A percentile compares a stretch with the other conserved stretches of the same genome.
Evolutionary conservation across 2,888 invertebrate species (phyloP).

Genomic region (Amphimallon solstitiale): DNA sequence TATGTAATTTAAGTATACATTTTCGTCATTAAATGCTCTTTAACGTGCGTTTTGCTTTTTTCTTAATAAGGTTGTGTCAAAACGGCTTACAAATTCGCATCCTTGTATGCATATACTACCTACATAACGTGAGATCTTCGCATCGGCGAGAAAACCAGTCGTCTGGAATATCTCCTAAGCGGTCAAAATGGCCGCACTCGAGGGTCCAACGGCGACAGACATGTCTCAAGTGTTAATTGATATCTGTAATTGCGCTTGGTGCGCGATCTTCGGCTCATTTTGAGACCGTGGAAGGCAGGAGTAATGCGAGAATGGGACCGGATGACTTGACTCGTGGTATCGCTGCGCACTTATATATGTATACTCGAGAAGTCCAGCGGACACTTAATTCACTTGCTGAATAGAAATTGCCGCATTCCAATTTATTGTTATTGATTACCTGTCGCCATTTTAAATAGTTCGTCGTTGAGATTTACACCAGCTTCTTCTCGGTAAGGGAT

Average conservation of each 20-base stretch:
- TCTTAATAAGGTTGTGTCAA: too few relatives aligned
- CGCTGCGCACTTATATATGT: background rate
- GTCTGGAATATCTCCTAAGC: background rate
- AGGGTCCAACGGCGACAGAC: background rate
- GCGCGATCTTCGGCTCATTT: background rate
- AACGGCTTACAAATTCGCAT: too few relatives aligned
- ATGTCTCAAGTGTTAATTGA: constrained; percentile 9
- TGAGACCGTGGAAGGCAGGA: background rate
- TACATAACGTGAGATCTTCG: background rate
- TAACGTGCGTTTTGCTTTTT: too few relatives aligned
- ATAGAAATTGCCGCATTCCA: constrained; percentile 12
- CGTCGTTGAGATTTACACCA: too few relatives aligned
- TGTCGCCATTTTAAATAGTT: constrained; percentile 10
- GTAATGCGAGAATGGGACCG: constrained; percentile 9
- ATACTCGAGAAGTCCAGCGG: too few relatives aligned
- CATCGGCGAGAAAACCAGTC: background rate
- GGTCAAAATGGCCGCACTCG: background rate
- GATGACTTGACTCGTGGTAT: background rate
- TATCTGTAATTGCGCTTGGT: constrained; percentile 10
- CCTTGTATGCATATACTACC: too few relatives aligned
- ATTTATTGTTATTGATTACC: constrained; percentile 15
- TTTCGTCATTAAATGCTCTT: too few relatives aligned
- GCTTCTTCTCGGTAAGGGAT: too few relatives aligned
- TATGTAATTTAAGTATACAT: too few relatives aligned
- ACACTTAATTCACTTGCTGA: background rate